phyloP scores from a whole-genome alignment of 2,113 vertebrate species.

The Acrocephalus arundinaceus region DNA sequence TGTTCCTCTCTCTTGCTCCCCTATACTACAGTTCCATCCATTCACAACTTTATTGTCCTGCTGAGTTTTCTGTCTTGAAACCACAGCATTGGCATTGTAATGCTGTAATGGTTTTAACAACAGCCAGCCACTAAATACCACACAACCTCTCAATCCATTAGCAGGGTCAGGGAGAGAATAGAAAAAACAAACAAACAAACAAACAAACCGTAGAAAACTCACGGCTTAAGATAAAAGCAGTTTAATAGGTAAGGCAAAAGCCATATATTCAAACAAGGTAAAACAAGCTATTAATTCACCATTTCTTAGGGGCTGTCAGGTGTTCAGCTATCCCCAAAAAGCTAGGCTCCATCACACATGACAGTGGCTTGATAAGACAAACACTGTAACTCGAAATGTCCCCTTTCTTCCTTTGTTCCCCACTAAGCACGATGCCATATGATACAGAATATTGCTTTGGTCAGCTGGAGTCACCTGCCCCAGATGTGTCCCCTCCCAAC shows the following conservation, averaged over 20 bases:
- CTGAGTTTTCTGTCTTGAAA: background rate
- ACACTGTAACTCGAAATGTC: rapidly evolving
- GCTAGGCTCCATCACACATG: rapidly evolving
- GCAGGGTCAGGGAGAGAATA: background rate
- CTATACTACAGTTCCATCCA: background rate
- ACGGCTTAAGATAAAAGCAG: background rate
- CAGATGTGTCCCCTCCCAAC: background rate
- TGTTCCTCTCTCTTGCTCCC: background rate
- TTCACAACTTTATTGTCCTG: background rate
- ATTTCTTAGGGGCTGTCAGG: background rate
- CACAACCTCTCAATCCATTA: background rate
- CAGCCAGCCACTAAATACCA: background rate
- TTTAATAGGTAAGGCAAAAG: background rate
- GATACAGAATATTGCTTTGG: background rate
- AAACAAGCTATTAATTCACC: background rate
- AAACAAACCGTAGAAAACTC: background rate
- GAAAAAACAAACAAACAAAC: background rate
- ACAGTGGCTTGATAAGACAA: background rate
- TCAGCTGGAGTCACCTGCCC: rapidly evolving
- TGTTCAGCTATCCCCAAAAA: background rate
- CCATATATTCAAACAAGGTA: background rate
- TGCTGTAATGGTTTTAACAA: background rate
- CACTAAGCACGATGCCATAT: background rate
- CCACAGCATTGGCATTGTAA: background rate
- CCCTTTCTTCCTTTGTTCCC: background rate